phyloP scores from a whole-genome alignment of 2,888 invertebrate genomes.

The Salticus scenicus region DNA sequence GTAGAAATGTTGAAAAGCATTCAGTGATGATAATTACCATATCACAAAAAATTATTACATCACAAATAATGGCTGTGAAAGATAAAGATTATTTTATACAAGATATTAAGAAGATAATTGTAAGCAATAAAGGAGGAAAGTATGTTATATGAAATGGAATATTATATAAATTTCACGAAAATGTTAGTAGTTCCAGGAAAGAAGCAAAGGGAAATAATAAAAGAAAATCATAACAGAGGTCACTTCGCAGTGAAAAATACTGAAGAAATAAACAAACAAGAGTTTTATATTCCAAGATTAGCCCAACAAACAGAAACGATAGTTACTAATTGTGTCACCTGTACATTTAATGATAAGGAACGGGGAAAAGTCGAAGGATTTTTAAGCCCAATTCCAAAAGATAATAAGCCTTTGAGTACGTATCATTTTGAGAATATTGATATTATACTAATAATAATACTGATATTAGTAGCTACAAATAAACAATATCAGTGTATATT shows the following conservation, averaged over 20 bases:
- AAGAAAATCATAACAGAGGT: neutral
- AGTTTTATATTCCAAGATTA: neutral
- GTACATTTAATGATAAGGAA: neutral
- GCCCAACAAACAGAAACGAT: neutral
- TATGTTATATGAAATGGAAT: neutral
- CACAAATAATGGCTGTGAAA: neutral
- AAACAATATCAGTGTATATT: conserved; percentile 14
- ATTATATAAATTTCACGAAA: neutral
- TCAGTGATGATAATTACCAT: neutral
- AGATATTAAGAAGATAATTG: neutral
- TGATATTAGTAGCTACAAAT: neutral
- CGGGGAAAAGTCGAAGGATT: conserved; percentile 1
- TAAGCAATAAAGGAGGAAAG: neutral
- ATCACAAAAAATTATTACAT: neutral
- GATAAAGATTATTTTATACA: neutral
- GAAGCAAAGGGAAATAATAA: neutral
- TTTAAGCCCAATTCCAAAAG: conserved; percentile 10
- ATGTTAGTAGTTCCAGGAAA: neutral
- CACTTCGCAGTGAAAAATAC: neutral
- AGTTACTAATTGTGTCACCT: neutral
- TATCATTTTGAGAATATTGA: conserved; percentile 1
- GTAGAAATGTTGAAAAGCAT: neutral
- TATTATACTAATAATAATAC: no score
- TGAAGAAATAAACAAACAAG: neutral
- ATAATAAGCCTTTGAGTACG: neutral